phyloP scores from a whole-genome alignment of 2,888 invertebrate species.

The Fabriciana adippe region DNA sequence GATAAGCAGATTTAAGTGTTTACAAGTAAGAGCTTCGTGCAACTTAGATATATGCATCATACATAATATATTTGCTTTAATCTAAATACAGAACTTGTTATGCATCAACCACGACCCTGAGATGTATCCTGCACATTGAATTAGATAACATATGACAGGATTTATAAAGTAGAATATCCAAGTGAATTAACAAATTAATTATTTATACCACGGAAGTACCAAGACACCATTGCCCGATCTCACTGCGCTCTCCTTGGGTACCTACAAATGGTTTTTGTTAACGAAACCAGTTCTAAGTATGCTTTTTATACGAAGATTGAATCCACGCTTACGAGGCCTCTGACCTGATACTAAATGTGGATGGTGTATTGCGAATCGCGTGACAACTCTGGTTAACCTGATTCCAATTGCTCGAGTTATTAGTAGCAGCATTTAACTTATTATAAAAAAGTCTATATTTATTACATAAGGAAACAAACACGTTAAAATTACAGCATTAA shows the following conservation, averaged over 20 bases:
- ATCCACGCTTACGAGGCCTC: slow-evolving; percentile 13
- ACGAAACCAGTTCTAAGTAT: slow-evolving; percentile 7
- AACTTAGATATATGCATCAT: too few relatives aligned
- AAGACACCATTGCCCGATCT: background rate
- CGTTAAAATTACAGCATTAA: background rate
- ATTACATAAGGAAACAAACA: too few relatives aligned
- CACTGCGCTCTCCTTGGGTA: background rate
- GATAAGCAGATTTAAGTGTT: too few relatives aligned
- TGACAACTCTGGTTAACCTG: slow-evolving; percentile 17
- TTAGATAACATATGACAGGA: too few relatives aligned
- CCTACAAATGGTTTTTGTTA: slow-evolving; percentile 17
- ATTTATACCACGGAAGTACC: slow-evolving; percentile 6
- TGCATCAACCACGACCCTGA: too few relatives aligned
- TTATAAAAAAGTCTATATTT: background rate
- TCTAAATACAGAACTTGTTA: too few relatives aligned
- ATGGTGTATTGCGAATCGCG: slow-evolving; percentile 19
- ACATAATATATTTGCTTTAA: too few relatives aligned
- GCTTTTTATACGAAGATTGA: slow-evolving; percentile 16
- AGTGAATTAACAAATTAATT: background rate
- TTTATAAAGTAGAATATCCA: too few relatives aligned
- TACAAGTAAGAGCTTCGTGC: too few relatives aligned
- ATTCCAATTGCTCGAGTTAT: slow-evolving; percentile 7
- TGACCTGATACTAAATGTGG: slow-evolving; percentile 16
- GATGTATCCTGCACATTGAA: too few relatives aligned
- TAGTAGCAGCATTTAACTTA: slow-evolving; percentile 1